Evolutionary conservation across 1,140 invertebrate genomes (phyloP).

Genomic region (Tigriopus japonicus): DNA sequence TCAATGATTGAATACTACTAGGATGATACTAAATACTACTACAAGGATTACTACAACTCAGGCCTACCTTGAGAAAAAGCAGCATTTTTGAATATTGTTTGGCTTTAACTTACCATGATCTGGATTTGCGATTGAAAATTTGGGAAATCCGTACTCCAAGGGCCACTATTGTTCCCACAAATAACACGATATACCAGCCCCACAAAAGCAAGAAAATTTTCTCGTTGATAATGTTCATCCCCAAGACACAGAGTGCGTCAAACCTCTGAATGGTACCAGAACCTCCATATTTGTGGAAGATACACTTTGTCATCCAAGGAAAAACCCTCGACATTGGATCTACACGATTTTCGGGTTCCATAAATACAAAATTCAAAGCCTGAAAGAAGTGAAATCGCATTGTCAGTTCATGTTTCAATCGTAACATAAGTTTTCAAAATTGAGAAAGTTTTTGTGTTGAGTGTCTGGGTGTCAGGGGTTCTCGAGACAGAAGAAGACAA

Average conservation of each 20-base stretch:
- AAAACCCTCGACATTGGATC: constrained; percentile 1
- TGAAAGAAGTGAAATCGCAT: not conserved
- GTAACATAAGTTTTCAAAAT: not conserved
- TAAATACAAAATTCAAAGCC: not conserved
- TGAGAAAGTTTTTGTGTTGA: not conserved
- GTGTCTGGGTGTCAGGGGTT: not conserved
- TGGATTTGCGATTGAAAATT: not conserved
- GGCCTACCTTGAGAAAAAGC: too few relatives aligned
- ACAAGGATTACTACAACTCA: too few relatives aligned
- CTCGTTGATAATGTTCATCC: constrained; percentile 7
- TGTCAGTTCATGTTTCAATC: not conserved
- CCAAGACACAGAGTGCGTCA: not conserved
- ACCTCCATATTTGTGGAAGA: not conserved
- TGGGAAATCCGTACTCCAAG: not conserved
- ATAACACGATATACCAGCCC: not conserved
- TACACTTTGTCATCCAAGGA: not conserved
- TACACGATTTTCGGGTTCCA: not conserved
- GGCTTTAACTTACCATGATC: not conserved
- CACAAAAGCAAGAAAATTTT: not conserved
- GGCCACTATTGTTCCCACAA: not conserved
- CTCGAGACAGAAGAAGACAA: too few relatives aligned
- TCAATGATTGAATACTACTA: too few relatives aligned
- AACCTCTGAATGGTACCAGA: constrained; percentile 2
- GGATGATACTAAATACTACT: too few relatives aligned
- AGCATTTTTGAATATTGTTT: too few relatives aligned